Evolutionary conservation across 2,888 invertebrate species (phyloP), one percentile per base, ranked within the genome.

Genomic region (Biston stratarius): DNA sequence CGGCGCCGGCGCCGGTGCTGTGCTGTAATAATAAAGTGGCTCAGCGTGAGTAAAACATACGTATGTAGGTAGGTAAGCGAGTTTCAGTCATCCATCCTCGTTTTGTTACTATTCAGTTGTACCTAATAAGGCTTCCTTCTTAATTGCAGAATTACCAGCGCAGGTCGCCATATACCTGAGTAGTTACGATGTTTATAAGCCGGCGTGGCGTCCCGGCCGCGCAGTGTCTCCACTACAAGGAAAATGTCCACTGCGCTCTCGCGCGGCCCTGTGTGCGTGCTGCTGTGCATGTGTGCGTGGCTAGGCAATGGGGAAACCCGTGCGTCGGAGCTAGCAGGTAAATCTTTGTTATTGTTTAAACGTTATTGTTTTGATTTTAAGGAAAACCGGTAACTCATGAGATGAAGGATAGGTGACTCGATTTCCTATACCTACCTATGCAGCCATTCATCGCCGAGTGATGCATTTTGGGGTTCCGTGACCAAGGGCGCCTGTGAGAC

Each of bases 301-400:
- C 12, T 36, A 24, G 55, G 6, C 33, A n/a, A 33, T 10, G 59
- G 59, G 59, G 42, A 49, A 49, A 40, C 15, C 59, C 59, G 11
- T 6, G 12, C 12, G 0, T 6, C 38, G 7, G 14, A 40, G 40
- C 14, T 33, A 49, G 10, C 40, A 59, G 59, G 59, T 59, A 59
- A 59, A 59, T 49, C 9, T 40, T 40, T 48, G 47, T 58, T 58
- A 47, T 58, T 58, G 58, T 58, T 58, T 34, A 5, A 42, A 33
- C 36, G 52, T 52, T 52, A 52, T 53, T 53, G 52, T 53, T 15
- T 38, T 58, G 6, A 14, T 48, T 58, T 49, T 49, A 6, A 59
- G 59, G 59, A 59, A 59, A 59, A 51, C 59, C 59, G 7, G 5
- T 48, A 0, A 1, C 12, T 40, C 11, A 10, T 14, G 47, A 47